Evolutionary conservation across 1,140 invertebrate species (phyloP), one percentile per base, ranked within the genome.

Genomic region (Pararge aegeria): DNA sequence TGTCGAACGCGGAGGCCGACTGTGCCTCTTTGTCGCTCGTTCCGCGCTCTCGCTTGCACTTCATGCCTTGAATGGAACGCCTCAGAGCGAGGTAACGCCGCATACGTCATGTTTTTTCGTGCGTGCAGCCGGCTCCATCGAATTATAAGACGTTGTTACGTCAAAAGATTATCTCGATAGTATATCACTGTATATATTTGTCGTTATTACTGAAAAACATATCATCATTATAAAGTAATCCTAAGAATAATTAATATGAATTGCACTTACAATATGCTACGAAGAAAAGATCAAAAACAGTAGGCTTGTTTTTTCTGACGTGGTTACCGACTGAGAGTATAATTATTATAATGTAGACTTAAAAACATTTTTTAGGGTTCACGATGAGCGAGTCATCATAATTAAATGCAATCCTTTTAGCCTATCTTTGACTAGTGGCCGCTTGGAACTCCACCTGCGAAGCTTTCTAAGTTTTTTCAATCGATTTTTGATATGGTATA

Each of bases 341-440:
- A 87, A 87, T 87, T 87, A 87, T 83, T 62, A 75, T 85, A 87
- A 87, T 84, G 77, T 66, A 69, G 61, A 68, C 60, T 75, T 76
- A 77, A 85, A n/a, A 85, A 81, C 66, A 75, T 72, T 73, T 75
- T 78, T 80, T 79, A 59, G n/a, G 64, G 66, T 66, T 55, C 61
- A 64, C 59, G 69, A 74, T 50, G 42, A 69, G 64, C 80, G 59
- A 87, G 84, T 87, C 84, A 87, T 81, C 74, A 74, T 72, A 80
- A 85, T 83, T 87, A 83, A 85, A 80, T 65, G 72, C 76, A 83
- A 83, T 82, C 80, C 79, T 83, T 82, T 83, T 78, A 72, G 70
- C 64, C 66, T 64, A 56, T 62, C 54, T 62, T 20, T 34, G 4
- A 30, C 56, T 59, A 59, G 55, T 52, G 24, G 44, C 49, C 34